Evolutionary conservation across 2,113 vertebrate species (phyloP).

Genomic region (Indri indri): DNA sequence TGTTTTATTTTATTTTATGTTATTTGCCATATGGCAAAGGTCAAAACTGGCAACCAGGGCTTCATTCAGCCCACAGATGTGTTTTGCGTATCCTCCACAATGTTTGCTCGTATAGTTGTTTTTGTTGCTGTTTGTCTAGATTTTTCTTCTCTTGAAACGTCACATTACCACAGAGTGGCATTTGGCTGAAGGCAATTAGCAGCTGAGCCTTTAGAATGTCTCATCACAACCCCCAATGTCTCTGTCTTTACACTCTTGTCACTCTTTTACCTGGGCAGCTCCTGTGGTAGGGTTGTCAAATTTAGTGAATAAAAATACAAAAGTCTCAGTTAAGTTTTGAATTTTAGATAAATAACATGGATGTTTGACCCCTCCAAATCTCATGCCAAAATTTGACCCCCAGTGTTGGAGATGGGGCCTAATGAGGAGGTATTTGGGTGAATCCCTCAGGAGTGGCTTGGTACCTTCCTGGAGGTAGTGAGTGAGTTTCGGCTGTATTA

Average conservation of each 20-base stretch:
- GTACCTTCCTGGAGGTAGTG: not conserved
- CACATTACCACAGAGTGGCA: not conserved
- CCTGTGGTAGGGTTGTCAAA: not conserved
- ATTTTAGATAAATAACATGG: not conserved
- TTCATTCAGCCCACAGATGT: not conserved
- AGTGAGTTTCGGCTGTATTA: not conserved
- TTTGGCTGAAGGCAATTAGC: not conserved
- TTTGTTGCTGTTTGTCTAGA: not conserved
- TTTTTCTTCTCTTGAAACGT: not conserved
- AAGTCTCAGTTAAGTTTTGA: not conserved
- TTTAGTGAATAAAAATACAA: not conserved
- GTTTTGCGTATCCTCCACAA: not conserved
- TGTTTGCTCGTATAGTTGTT: not conserved
- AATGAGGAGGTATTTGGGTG: not conserved
- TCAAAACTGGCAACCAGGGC: not conserved
- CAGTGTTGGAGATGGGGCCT: not conserved
- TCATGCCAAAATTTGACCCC: not conserved
- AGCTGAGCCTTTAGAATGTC: not conserved
- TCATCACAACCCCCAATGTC: not conserved
- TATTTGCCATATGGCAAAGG: not conserved
- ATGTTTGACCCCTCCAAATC: not conserved
- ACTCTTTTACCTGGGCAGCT: not conserved
- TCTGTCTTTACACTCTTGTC: not conserved
- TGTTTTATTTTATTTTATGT: not conserved
- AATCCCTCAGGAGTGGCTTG: not conserved